Conservation (phyloP, 2,113 vertebrate genomes). For the Tragelaphus scriptus region DNA sequence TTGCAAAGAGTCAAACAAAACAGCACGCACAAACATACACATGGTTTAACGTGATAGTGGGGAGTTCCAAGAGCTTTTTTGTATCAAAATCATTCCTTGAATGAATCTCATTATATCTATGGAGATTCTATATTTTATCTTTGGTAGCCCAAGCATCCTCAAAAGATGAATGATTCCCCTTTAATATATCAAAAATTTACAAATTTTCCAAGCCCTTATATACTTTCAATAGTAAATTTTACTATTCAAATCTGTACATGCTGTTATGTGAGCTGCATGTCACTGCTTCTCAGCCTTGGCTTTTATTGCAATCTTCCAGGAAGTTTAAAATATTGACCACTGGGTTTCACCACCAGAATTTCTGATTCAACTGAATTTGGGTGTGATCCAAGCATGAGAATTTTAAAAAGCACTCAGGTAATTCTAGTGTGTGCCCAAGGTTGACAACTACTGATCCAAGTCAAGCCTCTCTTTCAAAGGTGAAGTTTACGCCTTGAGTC, state of each 20-base stretch:
- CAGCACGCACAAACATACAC: accelerated
- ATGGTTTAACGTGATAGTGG: background rate
- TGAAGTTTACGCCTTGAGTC: background rate
- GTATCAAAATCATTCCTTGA: background rate
- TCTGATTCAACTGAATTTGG: background rate
- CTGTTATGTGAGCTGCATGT: background rate
- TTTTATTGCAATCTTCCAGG: background rate
- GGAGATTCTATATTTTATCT: background rate
- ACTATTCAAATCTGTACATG: background rate
- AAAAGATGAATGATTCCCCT: no score
- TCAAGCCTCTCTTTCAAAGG: background rate
- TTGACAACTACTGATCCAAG: background rate
- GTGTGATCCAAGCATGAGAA: background rate
- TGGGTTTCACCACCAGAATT: background rate
- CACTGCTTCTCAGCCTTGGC: background rate
- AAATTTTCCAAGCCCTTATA: background rate
- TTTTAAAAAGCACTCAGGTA: background rate
- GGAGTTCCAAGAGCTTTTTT: background rate
- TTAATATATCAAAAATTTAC: background rate
- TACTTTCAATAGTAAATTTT: background rate
- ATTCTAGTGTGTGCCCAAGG: background rate
- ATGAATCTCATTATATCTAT: background rate
- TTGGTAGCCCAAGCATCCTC: background rate
- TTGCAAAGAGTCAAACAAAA: background rate
- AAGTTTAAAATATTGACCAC: background rate